These are phyloP conservation scores for Melanophora roralis DNA, from an alignment of 2,888 invertebrate genomes.

Conservation along the genomic window DNA sequence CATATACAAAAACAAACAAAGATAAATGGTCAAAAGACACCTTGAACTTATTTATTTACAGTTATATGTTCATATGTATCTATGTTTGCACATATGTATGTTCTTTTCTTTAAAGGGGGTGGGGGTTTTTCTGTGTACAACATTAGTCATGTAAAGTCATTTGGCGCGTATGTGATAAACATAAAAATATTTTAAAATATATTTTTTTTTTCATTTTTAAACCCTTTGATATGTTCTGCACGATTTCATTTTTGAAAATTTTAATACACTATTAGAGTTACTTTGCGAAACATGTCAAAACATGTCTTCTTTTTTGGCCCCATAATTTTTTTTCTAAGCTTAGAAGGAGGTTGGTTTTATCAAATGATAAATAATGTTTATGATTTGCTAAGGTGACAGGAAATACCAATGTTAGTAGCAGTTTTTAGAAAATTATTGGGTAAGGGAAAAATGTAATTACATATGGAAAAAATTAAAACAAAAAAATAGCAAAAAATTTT, in stretches of 20 bases:
- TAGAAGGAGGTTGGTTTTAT: not conserved
- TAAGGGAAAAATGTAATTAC: not conserved
- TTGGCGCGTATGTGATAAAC: constrained; percentile 37
- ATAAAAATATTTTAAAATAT: constrained; percentile 42
- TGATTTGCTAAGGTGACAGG: not conserved
- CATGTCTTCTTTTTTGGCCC: not conserved
- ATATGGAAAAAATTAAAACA: no score
- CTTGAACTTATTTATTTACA: not conserved
- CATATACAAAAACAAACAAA: constrained; percentile 26
- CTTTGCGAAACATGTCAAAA: constrained; percentile 42
- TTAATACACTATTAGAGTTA: constrained; percentile 15
- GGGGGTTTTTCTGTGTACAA: not conserved
- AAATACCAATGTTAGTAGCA: not conserved
- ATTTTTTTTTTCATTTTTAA: not conserved
- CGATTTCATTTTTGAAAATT: constrained; percentile 49
- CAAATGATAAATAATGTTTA: constrained; percentile 12
- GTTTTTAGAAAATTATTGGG: not conserved
- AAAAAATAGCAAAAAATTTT: no score
- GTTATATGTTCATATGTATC: no score
- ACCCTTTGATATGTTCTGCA: constrained; percentile 52
- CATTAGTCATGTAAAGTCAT: not conserved
- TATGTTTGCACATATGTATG: not conserved
- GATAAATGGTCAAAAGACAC: constrained; percentile 58
- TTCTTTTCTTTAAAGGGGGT: no score
- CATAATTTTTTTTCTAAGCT: constrained; percentile 3